Conservation (phyloP, 2,888 invertebrate genomes). For the Catocala nupta region DNA sequence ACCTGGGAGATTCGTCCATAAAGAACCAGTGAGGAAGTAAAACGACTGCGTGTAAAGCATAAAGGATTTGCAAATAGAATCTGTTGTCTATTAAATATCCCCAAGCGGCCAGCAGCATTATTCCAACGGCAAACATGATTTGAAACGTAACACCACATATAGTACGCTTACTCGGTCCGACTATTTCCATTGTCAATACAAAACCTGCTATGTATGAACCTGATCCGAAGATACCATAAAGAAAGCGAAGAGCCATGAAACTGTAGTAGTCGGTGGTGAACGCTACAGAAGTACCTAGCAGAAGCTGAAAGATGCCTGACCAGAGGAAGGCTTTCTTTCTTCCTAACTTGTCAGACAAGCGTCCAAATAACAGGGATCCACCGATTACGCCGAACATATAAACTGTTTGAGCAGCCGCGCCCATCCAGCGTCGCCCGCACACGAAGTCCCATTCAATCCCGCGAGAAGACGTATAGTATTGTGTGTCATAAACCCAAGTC, state of each 20-base stretch:
- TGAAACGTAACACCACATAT: slow-evolving; percentile 94
- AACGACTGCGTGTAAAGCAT: slow-evolving; percentile 91
- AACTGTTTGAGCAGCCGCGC: slow-evolving; percentile 91
- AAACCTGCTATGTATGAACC: slow-evolving; percentile 91
- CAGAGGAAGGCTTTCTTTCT: slow-evolving; percentile 93
- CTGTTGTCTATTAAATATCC: slow-evolving; percentile 92
- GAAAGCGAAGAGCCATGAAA: slow-evolving; percentile 89
- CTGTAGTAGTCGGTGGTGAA: slow-evolving; percentile 91
- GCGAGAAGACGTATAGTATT: slow-evolving; percentile 91
- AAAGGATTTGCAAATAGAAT: slow-evolving; percentile 91
- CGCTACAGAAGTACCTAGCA: slow-evolving; percentile 91
- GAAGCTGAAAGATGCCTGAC: slow-evolving; percentile 91
- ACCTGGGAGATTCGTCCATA: slow-evolving; percentile 95
- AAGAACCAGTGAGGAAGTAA: slow-evolving; percentile 93
- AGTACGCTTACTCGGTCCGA: slow-evolving; percentile 93
- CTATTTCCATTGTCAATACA: slow-evolving; percentile 93
- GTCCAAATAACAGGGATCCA: slow-evolving; percentile 92
- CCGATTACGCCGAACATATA: slow-evolving; percentile 95
- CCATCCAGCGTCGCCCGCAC: slow-evolving; percentile 93
- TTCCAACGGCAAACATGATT: slow-evolving; percentile 92
- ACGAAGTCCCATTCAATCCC: slow-evolving; percentile 95
- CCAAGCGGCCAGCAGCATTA: slow-evolving; percentile 94
- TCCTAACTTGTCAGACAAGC: slow-evolving; percentile 93
- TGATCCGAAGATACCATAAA: slow-evolving; percentile 94
- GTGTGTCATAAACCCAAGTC: slow-evolving; percentile 91